These are phyloP conservation scores for Dolichopus griseipennis DNA, from an alignment of 2,888 invertebrate species.

Conservation along the genomic window DNA sequence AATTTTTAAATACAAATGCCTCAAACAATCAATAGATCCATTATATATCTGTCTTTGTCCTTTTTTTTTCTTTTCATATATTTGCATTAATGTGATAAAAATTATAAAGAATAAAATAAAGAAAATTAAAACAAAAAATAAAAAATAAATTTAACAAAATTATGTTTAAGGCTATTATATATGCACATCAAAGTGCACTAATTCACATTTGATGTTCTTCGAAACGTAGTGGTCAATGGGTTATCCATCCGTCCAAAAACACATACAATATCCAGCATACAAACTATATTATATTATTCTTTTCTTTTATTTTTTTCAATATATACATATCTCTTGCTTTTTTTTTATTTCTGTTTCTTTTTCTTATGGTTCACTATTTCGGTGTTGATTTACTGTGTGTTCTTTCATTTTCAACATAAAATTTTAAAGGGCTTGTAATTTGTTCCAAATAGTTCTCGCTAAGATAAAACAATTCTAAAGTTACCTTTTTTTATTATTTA, in stretches of 20 bases:
- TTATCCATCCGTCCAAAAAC: slow-evolving; percentile 28
- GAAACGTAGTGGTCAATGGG: slow-evolving; percentile 44
- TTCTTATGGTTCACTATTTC: not conserved
- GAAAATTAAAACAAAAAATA: not conserved
- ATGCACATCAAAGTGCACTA: slow-evolving; percentile 39
- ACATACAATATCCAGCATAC: too few relatives aligned
- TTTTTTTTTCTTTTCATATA: too few relatives aligned
- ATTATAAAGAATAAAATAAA: not conserved
- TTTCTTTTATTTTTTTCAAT: too few relatives aligned
- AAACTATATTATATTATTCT: too few relatives aligned
- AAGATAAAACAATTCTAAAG: not conserved
- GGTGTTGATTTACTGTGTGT: slow-evolving; percentile 4
- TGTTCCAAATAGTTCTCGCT: not conserved
- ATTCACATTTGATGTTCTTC: slow-evolving; percentile 44
- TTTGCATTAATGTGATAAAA: not conserved
- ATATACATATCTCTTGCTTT: too few relatives aligned
- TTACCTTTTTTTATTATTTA: not conserved
- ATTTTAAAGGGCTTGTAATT: slow-evolving; percentile 1
- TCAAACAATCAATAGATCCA: too few relatives aligned
- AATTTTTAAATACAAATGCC: too few relatives aligned
- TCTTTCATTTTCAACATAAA: not conserved
- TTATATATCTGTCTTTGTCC: too few relatives aligned
- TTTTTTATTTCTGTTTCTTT: too few relatives aligned
- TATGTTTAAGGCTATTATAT: slow-evolving; percentile 21
- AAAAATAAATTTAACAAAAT: not conserved